phyloP scores from a whole-genome alignment of 2,888 invertebrate genomes.

The Priocnemis perturbator region DNA sequence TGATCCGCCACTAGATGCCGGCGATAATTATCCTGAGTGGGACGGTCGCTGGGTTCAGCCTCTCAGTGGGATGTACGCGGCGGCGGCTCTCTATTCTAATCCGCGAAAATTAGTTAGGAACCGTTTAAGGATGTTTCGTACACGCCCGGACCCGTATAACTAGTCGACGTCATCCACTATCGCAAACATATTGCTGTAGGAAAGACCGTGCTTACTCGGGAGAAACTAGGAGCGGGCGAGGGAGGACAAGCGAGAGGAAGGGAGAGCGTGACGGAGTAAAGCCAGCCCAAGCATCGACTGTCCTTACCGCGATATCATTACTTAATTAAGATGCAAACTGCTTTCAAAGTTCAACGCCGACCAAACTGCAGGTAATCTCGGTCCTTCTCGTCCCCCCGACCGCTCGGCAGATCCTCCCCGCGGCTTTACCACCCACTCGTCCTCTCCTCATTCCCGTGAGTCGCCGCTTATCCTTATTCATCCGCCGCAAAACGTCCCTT shows the following conservation, averaged over 20 bases:
- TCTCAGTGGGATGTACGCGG: neutral
- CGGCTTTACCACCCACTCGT: neutral
- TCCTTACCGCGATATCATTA: constrained; percentile 42
- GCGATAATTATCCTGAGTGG: too few relatives aligned
- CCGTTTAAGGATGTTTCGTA: constrained; percentile 26
- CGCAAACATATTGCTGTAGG: constrained; percentile 1
- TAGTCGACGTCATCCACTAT: neutral
- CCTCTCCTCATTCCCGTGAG: neutral
- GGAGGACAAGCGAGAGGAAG: neutral
- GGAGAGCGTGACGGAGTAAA: neutral
- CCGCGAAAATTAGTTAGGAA: constrained; percentile 35
- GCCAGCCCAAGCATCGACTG: constrained; percentile 34
- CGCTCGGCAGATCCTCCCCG: neutral
- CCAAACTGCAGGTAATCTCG: constrained; percentile 44
- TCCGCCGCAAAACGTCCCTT: constrained; percentile 4
- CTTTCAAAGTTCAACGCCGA: constrained; percentile 43
- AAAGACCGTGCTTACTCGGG: neutral
- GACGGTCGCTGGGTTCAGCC: too few relatives aligned
- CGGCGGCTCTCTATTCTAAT: constrained; percentile 21
- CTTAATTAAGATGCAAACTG: constrained; percentile 53
- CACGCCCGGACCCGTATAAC: neutral
- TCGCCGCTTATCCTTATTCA: constrained; percentile 8
- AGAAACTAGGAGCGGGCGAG: neutral
- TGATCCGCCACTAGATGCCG: too few relatives aligned
- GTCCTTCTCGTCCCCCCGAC: constrained; percentile 17